Conservation (phyloP, 2,797 vertebrate genomes). For the Pseudomugil gertrudae region DNA sequence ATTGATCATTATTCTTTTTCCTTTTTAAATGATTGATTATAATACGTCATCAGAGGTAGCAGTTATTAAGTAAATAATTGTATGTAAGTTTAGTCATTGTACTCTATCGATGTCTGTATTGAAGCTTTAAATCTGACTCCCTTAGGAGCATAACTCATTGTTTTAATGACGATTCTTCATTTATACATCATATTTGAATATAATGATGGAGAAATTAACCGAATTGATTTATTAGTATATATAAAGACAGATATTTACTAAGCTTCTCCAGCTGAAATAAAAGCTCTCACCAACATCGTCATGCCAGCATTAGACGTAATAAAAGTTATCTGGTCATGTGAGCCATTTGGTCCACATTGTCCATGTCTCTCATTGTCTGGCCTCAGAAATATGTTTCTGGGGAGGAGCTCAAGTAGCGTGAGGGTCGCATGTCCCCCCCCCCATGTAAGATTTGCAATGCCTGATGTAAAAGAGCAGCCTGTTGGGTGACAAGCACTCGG, state of each 20-base stretch:
- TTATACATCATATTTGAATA: constrained; percentile 5
- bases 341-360: constrained; percentile 36
- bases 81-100: neutral
- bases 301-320: neutral
- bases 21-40: neutral
- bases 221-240: constrained; percentile 4
- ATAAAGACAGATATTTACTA: constrained; percentile 3
- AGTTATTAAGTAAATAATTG: neutral
- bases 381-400: constrained; percentile 55
- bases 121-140: neutral
- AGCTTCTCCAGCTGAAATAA: constrained; percentile 13
- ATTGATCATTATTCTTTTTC: neutral
- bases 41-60: neutral
- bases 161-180: constrained; percentile 13
- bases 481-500: constrained; percentile 54
- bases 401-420: constrained; percentile 28
- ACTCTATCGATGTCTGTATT: neutral
- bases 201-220: constrained; percentile 1
- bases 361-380: constrained; percentile 42
- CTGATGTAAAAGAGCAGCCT: constrained; percentile 31
- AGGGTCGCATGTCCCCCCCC: constrained; percentile 58
- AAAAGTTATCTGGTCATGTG: constrained; percentile 30
- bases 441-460: constrained; percentile 30
- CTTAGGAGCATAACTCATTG: neutral
- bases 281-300: neutral